Base-by-base conservation (phyloP, 2,113 vertebrate species). In the Grammatotria lemairii region DNA sequence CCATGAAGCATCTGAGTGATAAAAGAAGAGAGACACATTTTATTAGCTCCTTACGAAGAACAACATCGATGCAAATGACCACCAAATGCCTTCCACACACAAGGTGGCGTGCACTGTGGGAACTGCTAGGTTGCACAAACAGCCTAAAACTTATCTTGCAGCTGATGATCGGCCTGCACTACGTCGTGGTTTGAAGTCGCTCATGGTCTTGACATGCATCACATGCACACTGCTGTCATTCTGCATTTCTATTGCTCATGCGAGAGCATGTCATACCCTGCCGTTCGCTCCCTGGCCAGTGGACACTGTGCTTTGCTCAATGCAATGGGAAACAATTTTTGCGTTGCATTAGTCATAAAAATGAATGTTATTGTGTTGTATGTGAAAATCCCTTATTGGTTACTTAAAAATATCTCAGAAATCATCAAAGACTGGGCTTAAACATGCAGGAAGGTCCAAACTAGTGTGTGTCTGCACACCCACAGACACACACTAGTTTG, bases 1-100 rank as follows among this genome's bases (percentile, higher is more conserved):
- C 97, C 82, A 96, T 96, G 84, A 98, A 98, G 70, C 97, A 97
- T 94, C 98, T 99, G 93, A 60, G 2, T 9, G 3, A 55, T 9
- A 81, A 8, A 60, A 42, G 6, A 80, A 81, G 4, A 73, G 13
- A 73, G 2, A 23, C 51, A 5, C 14, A 3, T 38, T 38, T n/a
- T 9, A 35, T 63, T 11, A 1, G 21, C 68, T 45, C 40, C 38
- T 73, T 45, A 70, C 1, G 0, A 45, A 73, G 65, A 73, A 45
- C 21, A 45, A 73, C 21, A 26, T 16, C 2, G 13, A 23, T 26
- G 21, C 65, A 45, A 45, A 16, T 45, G 21, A 45, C 13, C 65
- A 26, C 35, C 35, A 21, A 70, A 12, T 42, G 35, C 35, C 35
- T 19, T 4, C n/a, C 10, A 23, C 12, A 70, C 65, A 23, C n/a